A percentile compares a stretch with the other conserved stretches of the same genome.
These are phyloP conservation scores for Chalcis sispes DNA, from an alignment of 2,888 invertebrate species.

Conservation along the genomic window DNA sequence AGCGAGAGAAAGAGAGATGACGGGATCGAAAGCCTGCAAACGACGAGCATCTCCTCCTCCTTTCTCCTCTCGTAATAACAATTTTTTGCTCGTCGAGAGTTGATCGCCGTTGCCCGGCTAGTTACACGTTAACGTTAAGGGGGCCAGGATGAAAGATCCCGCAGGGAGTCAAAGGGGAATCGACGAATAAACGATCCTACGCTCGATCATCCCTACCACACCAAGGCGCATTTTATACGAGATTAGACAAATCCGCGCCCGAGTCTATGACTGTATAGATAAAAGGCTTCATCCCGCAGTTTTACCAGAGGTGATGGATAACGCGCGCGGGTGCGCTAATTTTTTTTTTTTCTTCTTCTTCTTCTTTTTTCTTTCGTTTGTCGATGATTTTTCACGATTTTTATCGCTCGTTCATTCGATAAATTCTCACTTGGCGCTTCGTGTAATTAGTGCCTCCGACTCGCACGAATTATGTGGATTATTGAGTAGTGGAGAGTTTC, in stretches of 20 bases:
- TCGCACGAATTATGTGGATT: background rate
- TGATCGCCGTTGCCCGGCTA: conserved; percentile 54
- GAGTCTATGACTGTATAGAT: conserved; percentile 2
- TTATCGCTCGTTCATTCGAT: background rate
- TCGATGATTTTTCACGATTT: conserved; percentile 26
- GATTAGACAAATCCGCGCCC: conserved; percentile 51
- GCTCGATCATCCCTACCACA: conserved; percentile 55
- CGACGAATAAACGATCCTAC: conserved; percentile 57
- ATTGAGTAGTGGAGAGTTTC: no score
- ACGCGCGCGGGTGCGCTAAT: conserved; percentile 12
- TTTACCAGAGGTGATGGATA: background rate
- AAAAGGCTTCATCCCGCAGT: background rate
- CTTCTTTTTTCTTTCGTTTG: background rate
- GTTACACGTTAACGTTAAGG: no score
- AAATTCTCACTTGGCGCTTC: conserved; percentile 13
- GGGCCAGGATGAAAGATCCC: conserved; percentile 49
- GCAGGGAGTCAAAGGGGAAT: conserved; percentile 42
- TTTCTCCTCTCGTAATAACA: conserved; percentile 52
- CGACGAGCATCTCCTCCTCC: conserved; percentile 33
- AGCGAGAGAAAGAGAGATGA: conserved; percentile 34
- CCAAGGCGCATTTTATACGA: background rate
- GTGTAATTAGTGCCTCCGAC: conserved; percentile 20
- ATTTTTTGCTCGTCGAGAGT: conserved; percentile 54
- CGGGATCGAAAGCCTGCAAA: conserved; percentile 43
- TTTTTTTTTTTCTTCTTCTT: background rate